Conservation (phyloP, 2,113 vertebrate genomes). For the Isichthys henryi region DNA sequence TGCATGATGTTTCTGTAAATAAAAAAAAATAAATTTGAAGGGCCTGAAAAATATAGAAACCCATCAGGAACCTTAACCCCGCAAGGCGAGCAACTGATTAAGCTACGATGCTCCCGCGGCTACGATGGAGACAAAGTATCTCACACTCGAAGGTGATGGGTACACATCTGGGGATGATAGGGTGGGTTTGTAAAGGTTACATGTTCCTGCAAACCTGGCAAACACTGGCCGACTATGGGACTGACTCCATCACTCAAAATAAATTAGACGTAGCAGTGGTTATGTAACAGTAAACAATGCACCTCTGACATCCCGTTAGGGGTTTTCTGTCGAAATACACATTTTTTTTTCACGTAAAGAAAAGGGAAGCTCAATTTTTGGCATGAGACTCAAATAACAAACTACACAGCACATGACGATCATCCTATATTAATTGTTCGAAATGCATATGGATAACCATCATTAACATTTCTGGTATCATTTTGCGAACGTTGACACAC, state of each 20-base stretch:
- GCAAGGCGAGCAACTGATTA: not conserved
- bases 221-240: not conserved
- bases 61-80: not conserved
- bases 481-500: not conserved
- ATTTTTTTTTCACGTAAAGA: not conserved
- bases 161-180: not conserved
- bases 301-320: not conserved
- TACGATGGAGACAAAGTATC: not conserved
- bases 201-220: not conserved
- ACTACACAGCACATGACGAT: not conserved
- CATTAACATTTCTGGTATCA: not conserved
- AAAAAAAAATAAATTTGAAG: not conserved
- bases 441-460: not conserved
- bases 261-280: not conserved
- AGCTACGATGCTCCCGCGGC: not conserved
- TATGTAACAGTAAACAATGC: not conserved
- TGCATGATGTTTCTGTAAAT: constrained; percentile 63
- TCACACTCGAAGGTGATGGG: not conserved
- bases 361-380: not conserved
- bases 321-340: not conserved
- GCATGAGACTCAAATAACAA: not conserved
- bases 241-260: not conserved
- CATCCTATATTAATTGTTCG: not conserved
- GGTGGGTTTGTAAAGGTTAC: not conserved
- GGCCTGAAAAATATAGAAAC: constrained; percentile 41